Base-by-base conservation (phyloP, 2,888 invertebrate species). In the Myathropa florea region DNA sequence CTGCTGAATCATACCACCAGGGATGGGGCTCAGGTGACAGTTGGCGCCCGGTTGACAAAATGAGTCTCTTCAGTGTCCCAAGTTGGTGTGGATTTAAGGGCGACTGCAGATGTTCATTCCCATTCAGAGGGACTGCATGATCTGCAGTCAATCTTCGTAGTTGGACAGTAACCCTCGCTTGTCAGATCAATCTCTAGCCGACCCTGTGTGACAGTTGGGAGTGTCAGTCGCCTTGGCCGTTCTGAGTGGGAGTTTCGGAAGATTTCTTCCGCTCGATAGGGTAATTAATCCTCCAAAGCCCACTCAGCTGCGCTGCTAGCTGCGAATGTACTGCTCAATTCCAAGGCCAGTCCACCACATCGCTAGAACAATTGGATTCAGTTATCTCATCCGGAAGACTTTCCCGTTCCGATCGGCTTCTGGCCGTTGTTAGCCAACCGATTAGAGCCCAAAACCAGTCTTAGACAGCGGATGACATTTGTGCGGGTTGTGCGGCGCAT, bases 211-310 rank as follows among this genome's bases (percentile, higher is more conserved):
- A 4, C 3, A 10, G 21, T 64, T 75, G 39, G 65, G 30, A 59
- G 57, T 75, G 23, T n/a, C 65, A 59, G 7, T 57, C 21, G 21
- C 14, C 72, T 46, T 46, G 46, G 18, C 18, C 10, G 28, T 14
- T 53, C 39, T 39, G 9, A 36, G 78, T 75, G 73, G 79, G 70
- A 21, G 70, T 76, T 70, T 18, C 12, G 26, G 30, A 60, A 64
- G 57, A 59, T 75, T 36, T 70, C 64, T 80, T 83, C 75, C 60
- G 59, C 55, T 30, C 21, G 75, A 75, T 83, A 80, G 70, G 83
- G 80, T 75, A 83, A 80, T 61, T 53, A 68, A 64, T 57, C 30
- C 72, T 12, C 14, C 28, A 68, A 77, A 63, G 24, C 57, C 23
- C 2, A 4, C 24, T 23, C n/a, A 1, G 53, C 24, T 26, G 23